A percentile compares a stretch with the other conserved stretches of the same genome.
phyloP scores from a whole-genome alignment of 2,797 vertebrate genomes.

The Babyrousa celebensis region DNA sequence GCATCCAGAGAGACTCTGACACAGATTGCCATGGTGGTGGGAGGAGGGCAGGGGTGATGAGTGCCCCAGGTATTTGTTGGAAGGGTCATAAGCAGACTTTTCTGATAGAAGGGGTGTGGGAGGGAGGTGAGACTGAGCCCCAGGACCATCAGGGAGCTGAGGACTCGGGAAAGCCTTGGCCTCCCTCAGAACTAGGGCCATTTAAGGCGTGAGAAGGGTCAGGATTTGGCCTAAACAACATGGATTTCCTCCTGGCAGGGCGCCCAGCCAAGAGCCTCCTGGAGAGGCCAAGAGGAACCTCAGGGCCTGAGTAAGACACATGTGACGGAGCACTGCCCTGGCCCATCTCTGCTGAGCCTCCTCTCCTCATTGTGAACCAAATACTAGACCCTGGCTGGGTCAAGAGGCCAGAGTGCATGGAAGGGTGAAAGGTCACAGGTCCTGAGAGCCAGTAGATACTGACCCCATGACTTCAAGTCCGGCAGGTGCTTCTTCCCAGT shows the following conservation, averaged over 20 bases:
- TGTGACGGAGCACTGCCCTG: background rate
- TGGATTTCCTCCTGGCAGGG: background rate
- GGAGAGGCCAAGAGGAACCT: background rate
- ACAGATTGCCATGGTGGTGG: rapidly evolving
- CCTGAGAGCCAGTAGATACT: background rate
- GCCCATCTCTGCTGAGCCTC: background rate
- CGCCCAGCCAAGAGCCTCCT: too few species aligned
- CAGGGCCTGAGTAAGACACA: background rate
- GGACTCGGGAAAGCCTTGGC: background rate
- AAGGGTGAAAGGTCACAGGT: background rate
- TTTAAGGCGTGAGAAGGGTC: background rate
- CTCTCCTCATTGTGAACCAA: background rate
- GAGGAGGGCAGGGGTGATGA: background rate
- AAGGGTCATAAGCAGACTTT: background rate
- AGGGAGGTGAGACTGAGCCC: background rate
- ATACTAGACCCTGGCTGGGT: background rate
- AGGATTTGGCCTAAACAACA: background rate
- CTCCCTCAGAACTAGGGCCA: background rate
- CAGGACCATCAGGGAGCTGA: background rate
- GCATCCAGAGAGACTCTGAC: background rate
- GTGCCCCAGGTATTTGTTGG: rapidly evolving
- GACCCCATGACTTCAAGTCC: background rate
- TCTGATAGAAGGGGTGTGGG: background rate
- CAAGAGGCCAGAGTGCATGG: background rate
- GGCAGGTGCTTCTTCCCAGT: background rate